Base-by-base conservation (phyloP, 2,888 invertebrate genomes). In the Acrocyrtus sp. region DNA sequence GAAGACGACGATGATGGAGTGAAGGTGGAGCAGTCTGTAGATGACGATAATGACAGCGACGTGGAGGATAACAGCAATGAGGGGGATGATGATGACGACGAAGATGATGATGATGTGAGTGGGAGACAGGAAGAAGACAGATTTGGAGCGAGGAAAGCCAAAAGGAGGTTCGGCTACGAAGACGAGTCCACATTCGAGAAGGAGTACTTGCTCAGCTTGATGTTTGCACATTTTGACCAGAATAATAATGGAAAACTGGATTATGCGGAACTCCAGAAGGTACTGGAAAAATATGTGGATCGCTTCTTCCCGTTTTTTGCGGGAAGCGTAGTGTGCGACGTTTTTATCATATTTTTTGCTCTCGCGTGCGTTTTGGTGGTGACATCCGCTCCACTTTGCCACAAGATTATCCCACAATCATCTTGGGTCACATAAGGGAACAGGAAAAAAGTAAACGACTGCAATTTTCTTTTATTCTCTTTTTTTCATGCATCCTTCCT, bases 171-270 rank as follows among this genome's bases (percentile, higher is more conserved):
- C 21, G 66, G 54, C 27, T 43, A 58, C 21, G 66, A 51, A 41
- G 74, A 72, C 50, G 73, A 67, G 54, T 65, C 82, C 82, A 85
- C 84, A 63, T 78, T 83, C 50, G 83, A 84, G 19, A 90, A 90
- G 81, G 90, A 91, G 83, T 91, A 90, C 83, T 85, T 91, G 76
- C 90, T 91, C 75, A 90, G 90, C 81, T 89, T 91, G 82, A 91
- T 92, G 90, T 92, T 91, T 84, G 90, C 90, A 47, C 91, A 91
- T 84, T 91, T 90, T 84, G 92, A 92, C 84, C 87, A 88, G 78
- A 66, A 92, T 83, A 89, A 89, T 82, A 89, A 91, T 84, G 90
- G 90, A n/a, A 87, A 88, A 81, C 85, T 92, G 80, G 90, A 90
- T 81, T 86, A 86, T 41, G 88, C 88, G 41, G 92, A 92, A 84